Evolutionary conservation across 2,113 vertebrate genomes (phyloP).

Genomic region (Oenanthe melanoleuca): DNA sequence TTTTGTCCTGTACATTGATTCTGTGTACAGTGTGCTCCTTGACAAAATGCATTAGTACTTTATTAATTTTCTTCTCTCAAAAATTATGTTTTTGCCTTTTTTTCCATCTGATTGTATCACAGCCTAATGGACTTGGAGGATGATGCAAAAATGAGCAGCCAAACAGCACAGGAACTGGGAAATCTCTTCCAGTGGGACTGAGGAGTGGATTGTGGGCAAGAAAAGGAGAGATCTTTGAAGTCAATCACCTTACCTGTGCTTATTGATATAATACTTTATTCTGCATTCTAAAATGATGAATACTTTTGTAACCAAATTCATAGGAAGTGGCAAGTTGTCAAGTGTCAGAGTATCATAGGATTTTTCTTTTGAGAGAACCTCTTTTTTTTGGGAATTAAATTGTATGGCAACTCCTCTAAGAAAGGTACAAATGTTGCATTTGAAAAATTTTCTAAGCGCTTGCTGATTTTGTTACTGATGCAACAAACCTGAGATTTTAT

Average conservation of each 20-base stretch:
- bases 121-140: background rate
- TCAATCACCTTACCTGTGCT: background rate
- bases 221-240: background rate
- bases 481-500: background rate
- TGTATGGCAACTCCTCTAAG: background rate
- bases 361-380: background rate
- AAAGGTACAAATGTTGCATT: background rate
- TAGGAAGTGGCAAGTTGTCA: background rate
- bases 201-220: background rate
- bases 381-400: background rate
- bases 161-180: background rate
- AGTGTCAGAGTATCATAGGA: fast-evolving
- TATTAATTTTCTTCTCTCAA: background rate
- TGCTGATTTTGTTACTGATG: background rate
- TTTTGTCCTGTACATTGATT: background rate
- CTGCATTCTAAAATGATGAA: background rate
- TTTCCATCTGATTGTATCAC: background rate
- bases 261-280: background rate
- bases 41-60: background rate
- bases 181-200: background rate
- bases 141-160: background rate
- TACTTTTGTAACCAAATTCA: background rate
- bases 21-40: background rate
- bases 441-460: background rate
- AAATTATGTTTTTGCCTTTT: background rate